Base-by-base conservation (phyloP, 2,113 vertebrate species). In the Sinocyclocheilus rhinocerous region DNA sequence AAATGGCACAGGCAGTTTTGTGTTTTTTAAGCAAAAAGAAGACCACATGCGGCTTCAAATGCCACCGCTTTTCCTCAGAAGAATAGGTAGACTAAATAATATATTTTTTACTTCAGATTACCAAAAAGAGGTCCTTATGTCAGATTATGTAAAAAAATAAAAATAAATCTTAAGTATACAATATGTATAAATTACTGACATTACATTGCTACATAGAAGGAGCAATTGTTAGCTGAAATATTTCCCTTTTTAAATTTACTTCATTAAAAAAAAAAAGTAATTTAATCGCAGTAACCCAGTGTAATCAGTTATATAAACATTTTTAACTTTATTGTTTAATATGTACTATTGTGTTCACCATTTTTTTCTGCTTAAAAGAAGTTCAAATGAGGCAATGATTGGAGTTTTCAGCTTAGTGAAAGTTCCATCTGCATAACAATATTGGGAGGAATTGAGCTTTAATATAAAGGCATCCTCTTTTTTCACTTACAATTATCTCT, bases 391-490 rank as follows among this genome's bases (percentile, higher is more conserved):
- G 89, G 29, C 83, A 50, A 20, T 85, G 82, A 87, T 89, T 79
- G 81, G 84, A 87, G 85, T 90, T 91, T 91, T 87, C 86, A 73
- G 26, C 55, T 65, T 88, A 83, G 72, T 24, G 29, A 81, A 92
- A 91, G 84, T 91, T 93, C 92, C 87, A 93, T 92, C 90, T 90
- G 88, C 76, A 85, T 85, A 90, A 92, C 91, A 93, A 92, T 94
- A 91, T 92, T 93, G 92, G 91, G 91, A 91, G 33, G 90, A 89
- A 92, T 93, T 90, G 89, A 45, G 90, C 90, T 57, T 88, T 93
- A 92, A 94, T 93, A 91, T 85, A 72, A 2, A 3, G 8, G 79
- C 83, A 88, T 89, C 85, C 88, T 90, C 89, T 90, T 89, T 90
- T 73, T 78, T 84, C 4, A 63, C 63, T 72, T 76, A 45, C 76